phyloP scores from a whole-genome alignment of 2,113 vertebrate species.

The Tretioscincus oriximinensis region DNA sequence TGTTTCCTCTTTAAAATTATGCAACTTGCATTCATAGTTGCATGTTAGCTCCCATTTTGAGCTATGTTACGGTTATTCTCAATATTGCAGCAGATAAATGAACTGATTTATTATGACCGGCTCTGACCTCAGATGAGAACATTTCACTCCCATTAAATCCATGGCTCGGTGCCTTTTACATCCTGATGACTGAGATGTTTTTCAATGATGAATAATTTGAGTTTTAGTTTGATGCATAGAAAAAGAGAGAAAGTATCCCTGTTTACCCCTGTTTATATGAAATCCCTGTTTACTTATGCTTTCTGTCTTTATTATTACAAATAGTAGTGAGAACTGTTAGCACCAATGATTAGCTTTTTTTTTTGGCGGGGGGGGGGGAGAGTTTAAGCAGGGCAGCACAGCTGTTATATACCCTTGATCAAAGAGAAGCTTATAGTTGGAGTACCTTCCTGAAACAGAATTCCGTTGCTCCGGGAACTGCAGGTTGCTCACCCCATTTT shows the following conservation, averaged over 20 bases:
- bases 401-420: no score
- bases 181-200: conserved; percentile 1
- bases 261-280: not conserved
- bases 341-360: not conserved
- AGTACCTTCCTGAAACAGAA: no score
- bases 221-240: not conserved
- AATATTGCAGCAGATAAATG: conserved; percentile 25
- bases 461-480: no score
- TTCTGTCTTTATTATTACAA: not conserved
- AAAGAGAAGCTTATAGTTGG: no score
- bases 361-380: no score
- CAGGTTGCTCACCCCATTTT: no score
- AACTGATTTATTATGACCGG: conserved; percentile 27
- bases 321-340: not conserved
- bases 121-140: conserved; percentile 18
- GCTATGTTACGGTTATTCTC: conserved; percentile 15
- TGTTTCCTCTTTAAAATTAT: conserved; percentile 27
- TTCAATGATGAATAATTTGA: conserved; percentile 5
- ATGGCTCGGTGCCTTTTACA: conserved; percentile 11
- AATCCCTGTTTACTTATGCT: not conserved
- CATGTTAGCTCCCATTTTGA: conserved; percentile 19
- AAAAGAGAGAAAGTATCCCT: not conserved
- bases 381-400: no score
- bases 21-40: conserved; percentile 25
- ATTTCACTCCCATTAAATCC: conserved; percentile 22